These are phyloP conservation scores for Hystrix brachyura DNA, from an alignment of 2,113 vertebrate species.

Conservation along the genomic window DNA sequence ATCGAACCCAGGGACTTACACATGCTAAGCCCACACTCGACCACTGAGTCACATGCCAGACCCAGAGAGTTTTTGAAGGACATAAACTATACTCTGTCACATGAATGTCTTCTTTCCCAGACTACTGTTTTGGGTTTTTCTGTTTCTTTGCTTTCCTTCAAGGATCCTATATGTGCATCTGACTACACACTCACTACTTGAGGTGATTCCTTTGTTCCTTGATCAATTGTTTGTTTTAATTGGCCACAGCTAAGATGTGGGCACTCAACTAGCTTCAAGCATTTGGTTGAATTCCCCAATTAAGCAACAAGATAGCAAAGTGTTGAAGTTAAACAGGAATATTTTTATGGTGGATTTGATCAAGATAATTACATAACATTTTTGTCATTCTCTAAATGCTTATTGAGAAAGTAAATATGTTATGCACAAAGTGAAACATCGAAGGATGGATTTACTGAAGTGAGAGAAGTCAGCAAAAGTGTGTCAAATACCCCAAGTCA, in stretches of 20 bases:
- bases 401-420: not conserved
- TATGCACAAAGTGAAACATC: not conserved
- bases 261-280: not conserved
- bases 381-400: not conserved
- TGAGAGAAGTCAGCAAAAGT: not conserved
- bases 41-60: no score
- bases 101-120: not conserved
- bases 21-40: not conserved
- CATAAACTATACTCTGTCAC: accelerated
- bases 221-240: not conserved
- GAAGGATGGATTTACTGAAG: not conserved
- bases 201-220: no score
- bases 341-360: not conserved
- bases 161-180: no score
- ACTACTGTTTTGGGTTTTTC: not conserved
- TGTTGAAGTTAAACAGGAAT: accelerated
- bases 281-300: not conserved
- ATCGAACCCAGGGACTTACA: not conserved
- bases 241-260: accelerated
- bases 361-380: not conserved
- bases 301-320: not conserved
- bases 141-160: not conserved
- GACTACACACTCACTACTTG: accelerated
- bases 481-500: not conserved
- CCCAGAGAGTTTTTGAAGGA: not conserved